Evolutionary conservation across 64 coral and sea anemone species (phyloP), one percentile per base, ranked within the genome.

Genomic region (Anthopleura sola): DNA sequence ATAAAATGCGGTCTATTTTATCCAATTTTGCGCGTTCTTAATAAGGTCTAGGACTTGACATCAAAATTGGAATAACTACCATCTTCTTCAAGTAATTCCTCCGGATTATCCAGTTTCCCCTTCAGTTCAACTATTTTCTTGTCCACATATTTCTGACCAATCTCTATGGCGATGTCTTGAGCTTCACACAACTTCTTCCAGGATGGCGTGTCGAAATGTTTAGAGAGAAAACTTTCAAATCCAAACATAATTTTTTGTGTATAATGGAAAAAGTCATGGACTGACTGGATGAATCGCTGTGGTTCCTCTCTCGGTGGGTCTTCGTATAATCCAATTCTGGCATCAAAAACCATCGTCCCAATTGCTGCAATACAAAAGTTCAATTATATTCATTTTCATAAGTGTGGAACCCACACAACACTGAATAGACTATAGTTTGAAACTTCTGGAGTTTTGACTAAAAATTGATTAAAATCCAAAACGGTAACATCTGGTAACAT

Each of bases 261-360:
- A 7, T 36, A 21, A 15, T 15, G 2, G 20, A 90, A 66, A 0
- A 85, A 85, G 0, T 80, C 38, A 13, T 85, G 82, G 38, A 80
- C 37, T 12, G 32, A 36, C 14, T 48, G 3, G 24, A 90, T 90
- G 55, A 78, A 85, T 21, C 37, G 49, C 49, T 78, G n/a, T 1
- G 71, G 68, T 60, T 85, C 83, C 15, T 56, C 14, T 64, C 23
- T 38, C 2, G 89, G 89, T 24, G 82, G 83, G 36, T 90, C 89
- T 62, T 78, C 51, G 37, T 90, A 90, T 0, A 90, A 19, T n/a
- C 89, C 89, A 12, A 90, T 75, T 16, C 83, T 79, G 31, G 82
- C n/a, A 54, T 90, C 89, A 85, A 90, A 90, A 18, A 81, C 89
- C 24, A 90, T 23, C 33, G 74, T 85, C n/a, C 89, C 89, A 31